Evolutionary conservation across 2,888 invertebrate genomes (phyloP), one percentile per base, ranked within the genome.

Genomic region (Oligia strigilis): DNA sequence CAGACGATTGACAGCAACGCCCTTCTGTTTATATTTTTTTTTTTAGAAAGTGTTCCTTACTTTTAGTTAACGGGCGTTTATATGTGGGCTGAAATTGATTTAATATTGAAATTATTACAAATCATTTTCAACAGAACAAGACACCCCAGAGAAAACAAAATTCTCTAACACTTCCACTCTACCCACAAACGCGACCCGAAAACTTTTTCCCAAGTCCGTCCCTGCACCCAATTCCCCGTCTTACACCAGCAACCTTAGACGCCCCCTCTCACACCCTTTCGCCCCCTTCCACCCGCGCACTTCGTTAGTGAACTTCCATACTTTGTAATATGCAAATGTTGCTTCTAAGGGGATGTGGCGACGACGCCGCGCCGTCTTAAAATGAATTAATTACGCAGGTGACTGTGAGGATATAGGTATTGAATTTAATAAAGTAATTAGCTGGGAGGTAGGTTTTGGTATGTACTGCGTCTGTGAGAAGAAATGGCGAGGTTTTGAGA

Each of bases 311-410:
- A 97, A 97, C 96, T 97, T 97, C 97, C 96, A 97, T 97, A 97
- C 97, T 97, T 97, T 97, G 97, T 97, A 97, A 97, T 97, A 97
- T 97, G 97, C 96, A 96, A 97, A 97, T 97, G 96, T 95, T 91
- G 92, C 91, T 92, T 94, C 95, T 95, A 93, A 94, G 94, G 95
- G 95, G 95, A 93, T 92, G 92, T 91, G 92, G 93, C 91, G 94
- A 89, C 92, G 80, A 14, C 65, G 64, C 77, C 43, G 64, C 77
- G 94, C 91, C 96, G 94, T 96, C 97, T 97, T 97, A 97, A 97
- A 97, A 97, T 97, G 97, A 97, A 97, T 96, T 97, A 96, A 97
- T 96, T 96, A 95, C 96, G 92, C 96, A 96, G 97, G 96, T 96
- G 95, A 94, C 94, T 94, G 91, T 86, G 84, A 43, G 79, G 72